phyloP scores from a whole-genome alignment of 1,140 invertebrate species.

The Eupeodes corollae region DNA sequence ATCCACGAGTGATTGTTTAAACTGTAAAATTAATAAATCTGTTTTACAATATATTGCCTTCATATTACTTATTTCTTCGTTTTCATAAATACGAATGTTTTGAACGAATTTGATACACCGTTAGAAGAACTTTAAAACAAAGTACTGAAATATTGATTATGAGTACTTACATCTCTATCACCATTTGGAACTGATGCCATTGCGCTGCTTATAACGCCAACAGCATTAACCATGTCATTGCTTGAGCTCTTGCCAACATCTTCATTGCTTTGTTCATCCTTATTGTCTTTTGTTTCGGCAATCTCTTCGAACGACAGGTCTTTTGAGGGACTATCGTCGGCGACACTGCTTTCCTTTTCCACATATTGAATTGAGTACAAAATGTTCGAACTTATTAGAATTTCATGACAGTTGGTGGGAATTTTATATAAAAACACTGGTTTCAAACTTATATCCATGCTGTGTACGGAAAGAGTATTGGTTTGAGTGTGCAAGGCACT shows the following conservation, averaged over 20 bases:
- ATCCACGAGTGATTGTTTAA: too few species aligned
- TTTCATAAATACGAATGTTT: too few species aligned
- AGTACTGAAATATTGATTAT: not conserved
- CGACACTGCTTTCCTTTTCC: conserved; percentile 15
- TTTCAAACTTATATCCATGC: conserved; percentile 49
- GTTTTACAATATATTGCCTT: too few species aligned
- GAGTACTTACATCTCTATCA: conserved; percentile 25
- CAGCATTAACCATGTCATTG: conserved; percentile 26
- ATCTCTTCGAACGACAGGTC: conserved; percentile 15
- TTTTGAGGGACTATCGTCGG: conserved; percentile 10
- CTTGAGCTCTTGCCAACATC: conserved; percentile 2
- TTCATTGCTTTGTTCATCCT: conserved; percentile 24
- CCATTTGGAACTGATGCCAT: conserved; percentile 29
- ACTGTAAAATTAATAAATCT: too few species aligned
- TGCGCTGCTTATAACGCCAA: conserved; percentile 33
- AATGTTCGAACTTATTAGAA: conserved; percentile 34
- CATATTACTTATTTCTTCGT: too few species aligned
- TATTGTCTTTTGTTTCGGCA: conserved; percentile 29
- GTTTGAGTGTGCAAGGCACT: conserved; percentile 33
- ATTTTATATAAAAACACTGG: conserved; percentile 61
- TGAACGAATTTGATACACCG: too few species aligned
- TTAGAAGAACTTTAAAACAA: too few species aligned
- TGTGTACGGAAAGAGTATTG: conserved; percentile 43
- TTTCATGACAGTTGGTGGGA: conserved; percentile 36
- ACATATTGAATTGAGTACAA: conserved; percentile 34